Evolutionary conservation across 2,797 vertebrate genomes (phyloP).

Genomic region (Sebastes taczanowskii): DNA sequence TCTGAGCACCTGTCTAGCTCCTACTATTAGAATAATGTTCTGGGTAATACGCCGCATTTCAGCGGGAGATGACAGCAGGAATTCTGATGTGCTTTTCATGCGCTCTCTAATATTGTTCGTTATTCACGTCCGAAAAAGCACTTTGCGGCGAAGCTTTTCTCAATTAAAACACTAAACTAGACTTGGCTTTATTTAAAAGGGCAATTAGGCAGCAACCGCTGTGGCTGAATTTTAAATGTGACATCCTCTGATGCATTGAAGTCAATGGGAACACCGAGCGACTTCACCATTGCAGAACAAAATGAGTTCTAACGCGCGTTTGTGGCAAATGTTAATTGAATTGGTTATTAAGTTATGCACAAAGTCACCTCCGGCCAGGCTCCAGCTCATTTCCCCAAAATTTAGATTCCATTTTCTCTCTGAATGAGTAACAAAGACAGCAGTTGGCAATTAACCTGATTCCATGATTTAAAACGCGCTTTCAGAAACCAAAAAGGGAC

Average conservation of each 20-base stretch:
- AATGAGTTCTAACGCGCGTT: neutral
- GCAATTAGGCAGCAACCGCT: slow-evolving; percentile 1
- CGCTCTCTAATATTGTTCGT: neutral
- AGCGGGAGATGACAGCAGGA: neutral
- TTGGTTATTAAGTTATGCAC: neutral
- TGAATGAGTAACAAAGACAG: neutral
- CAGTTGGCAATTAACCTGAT: neutral
- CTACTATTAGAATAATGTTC: slow-evolving; percentile 2
- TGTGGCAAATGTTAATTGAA: neutral
- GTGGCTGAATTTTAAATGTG: slow-evolving; percentile 7
- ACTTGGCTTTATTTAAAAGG: slow-evolving; percentile 14
- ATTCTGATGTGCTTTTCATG: neutral
- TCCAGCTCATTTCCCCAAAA: neutral
- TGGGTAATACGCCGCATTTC: neutral
- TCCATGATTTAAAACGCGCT: neutral
- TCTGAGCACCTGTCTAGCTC: slow-evolving; percentile 13
- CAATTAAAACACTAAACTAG: slow-evolving; percentile 4
- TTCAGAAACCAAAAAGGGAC: neutral
- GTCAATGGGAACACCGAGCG: neutral
- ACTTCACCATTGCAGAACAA: neutral
- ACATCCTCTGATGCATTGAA: neutral
- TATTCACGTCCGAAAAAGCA: neutral
- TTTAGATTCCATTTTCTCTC: neutral
- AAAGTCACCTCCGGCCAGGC: neutral
- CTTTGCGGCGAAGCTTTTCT: neutral